Evolutionary conservation across 2,888 invertebrate genomes (phyloP).

Genomic region (Chorisops tibialis): DNA sequence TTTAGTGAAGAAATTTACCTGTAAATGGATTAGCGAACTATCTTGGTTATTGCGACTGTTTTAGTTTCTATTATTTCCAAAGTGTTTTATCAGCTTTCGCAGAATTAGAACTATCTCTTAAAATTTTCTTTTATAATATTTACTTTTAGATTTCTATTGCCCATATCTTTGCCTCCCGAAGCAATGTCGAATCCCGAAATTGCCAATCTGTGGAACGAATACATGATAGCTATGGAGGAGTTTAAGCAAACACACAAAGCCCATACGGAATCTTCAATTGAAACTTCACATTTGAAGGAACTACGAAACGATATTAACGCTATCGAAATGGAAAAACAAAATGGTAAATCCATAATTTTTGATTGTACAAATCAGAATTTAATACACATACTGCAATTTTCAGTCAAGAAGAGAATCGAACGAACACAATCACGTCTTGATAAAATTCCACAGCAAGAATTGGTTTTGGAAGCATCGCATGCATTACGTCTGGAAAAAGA

Average conservation of each 20-base stretch:
- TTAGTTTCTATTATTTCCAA: too few species aligned
- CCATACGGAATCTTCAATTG: slow-evolving; percentile 60
- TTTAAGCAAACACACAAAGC: slow-evolving; percentile 78
- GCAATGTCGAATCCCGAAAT: slow-evolving; percentile 72
- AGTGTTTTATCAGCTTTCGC: too few species aligned
- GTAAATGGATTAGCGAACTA: too few species aligned
- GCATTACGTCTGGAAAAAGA: slow-evolving; percentile 36
- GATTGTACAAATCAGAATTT: neutral
- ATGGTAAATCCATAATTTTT: slow-evolving; percentile 55
- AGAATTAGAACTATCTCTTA: neutral
- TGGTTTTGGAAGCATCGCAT: slow-evolving; percentile 36
- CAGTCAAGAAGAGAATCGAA: slow-evolving; percentile 37
- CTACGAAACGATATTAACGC: slow-evolving; percentile 79
- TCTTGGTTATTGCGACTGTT: too few species aligned
- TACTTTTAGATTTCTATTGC: slow-evolving; percentile 53
- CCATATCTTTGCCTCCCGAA: slow-evolving; percentile 70
- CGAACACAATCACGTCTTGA: slow-evolving; percentile 35
- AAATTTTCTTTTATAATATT: too few species aligned
- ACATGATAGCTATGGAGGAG: slow-evolving; percentile 71
- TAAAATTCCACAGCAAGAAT: slow-evolving; percentile 37
- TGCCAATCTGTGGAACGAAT: slow-evolving; percentile 66
- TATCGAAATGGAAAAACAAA: slow-evolving; percentile 83
- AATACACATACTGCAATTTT: slow-evolving; percentile 3
- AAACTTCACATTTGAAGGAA: slow-evolving; percentile 68
- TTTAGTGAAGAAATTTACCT: too few species aligned